These are phyloP conservation scores for Echeneis naucrates DNA, from an alignment of 2,797 vertebrate genomes.

Conservation along the genomic window DNA sequence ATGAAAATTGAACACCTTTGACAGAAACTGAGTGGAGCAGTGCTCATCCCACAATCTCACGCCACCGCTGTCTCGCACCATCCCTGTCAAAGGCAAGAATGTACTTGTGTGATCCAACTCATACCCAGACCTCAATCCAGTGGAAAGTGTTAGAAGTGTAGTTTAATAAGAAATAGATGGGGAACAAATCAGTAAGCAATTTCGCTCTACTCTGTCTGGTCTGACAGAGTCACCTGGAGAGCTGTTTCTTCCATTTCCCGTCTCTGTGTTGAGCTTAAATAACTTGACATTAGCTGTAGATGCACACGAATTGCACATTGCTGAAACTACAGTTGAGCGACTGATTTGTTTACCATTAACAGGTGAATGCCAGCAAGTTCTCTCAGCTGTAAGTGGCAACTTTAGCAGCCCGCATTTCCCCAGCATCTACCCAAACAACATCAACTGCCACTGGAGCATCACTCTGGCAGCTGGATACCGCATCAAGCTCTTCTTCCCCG, in stretches of 20 bases:
- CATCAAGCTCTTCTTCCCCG: constrained; percentile 90
- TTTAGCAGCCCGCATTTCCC: constrained; percentile 96
- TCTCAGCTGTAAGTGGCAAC: constrained; percentile 88
- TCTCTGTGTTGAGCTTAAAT: background rate
- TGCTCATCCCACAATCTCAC: constrained; percentile 10
- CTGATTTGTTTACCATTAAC: constrained; percentile 21
- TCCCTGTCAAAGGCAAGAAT: constrained; percentile 1
- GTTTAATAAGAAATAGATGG: too few species aligned
- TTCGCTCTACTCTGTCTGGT: background rate
- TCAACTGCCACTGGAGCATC: constrained; percentile 96
- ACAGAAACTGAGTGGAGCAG: constrained; percentile 3
- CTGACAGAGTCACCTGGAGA: background rate
- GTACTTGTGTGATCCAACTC: constrained; percentile 11
- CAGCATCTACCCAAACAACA: constrained; percentile 95
- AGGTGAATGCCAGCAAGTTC: constrained; percentile 96
- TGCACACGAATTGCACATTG: background rate
- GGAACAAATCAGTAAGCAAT: background rate
- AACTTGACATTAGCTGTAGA: background rate
- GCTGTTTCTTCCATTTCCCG: background rate
- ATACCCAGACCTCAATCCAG: constrained; percentile 17
- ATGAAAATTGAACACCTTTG: constrained; percentile 39
- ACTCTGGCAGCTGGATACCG: constrained; percentile 88
- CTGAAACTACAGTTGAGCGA: constrained; percentile 1
- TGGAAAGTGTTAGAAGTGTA: background rate
- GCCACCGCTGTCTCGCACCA: constrained; percentile 3